Base-by-base conservation (phyloP, 2,797 vertebrate species). In the Oceanodroma leucorhoa region DNA sequence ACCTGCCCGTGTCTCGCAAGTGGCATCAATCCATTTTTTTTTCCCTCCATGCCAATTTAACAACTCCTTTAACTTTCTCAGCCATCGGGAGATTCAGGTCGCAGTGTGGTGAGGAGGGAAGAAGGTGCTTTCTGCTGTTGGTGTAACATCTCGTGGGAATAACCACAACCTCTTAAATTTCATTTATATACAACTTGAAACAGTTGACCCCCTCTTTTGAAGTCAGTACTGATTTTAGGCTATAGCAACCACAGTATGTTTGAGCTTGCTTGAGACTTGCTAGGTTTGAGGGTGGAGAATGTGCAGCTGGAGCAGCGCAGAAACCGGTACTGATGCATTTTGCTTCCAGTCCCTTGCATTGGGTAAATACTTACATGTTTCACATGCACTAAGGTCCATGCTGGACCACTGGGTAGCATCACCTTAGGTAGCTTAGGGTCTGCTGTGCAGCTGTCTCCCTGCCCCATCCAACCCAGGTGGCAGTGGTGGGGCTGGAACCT, bases 311-410 rank as follows among this genome's bases (percentile, higher is more conserved):
- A 81, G 34, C 2, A 12, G 12, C 0, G 6, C 32, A 76, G 70
- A 53, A 91, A 24, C 8, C 17, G 11, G 9, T n/a, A 17, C 40
- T 43, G 23, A 23, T 43, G 27, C 4, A 1, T 76, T 94, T 87
- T 87, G 3, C 24, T 65, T 83, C 46, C 55, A n/a, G 1, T 73
- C 46, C 30, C 26, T 77, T 1, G 0, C 17, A 6, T 11, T 69
- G 51, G 15, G 34, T 71, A 40, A 71, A 69, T 34, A 21, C 5
- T 67, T 62, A 20, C 0, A 1, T 41, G 7, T 77, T 93, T 85
- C 29, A 7, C 1, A 1, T 50, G 29, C 2, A 0, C 36, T 34
- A 10, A 19, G 5, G 34, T 46, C 53, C 0, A 0, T 48, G 27
- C 29, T 79, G 23, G 46, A 69, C 29, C 36, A 26, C 11, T 2